Evolutionary conservation across 2,797 vertebrate genomes (phyloP), one percentile per base, ranked within the genome.

Genomic region (Enteromius afrohamiltoni): DNA sequence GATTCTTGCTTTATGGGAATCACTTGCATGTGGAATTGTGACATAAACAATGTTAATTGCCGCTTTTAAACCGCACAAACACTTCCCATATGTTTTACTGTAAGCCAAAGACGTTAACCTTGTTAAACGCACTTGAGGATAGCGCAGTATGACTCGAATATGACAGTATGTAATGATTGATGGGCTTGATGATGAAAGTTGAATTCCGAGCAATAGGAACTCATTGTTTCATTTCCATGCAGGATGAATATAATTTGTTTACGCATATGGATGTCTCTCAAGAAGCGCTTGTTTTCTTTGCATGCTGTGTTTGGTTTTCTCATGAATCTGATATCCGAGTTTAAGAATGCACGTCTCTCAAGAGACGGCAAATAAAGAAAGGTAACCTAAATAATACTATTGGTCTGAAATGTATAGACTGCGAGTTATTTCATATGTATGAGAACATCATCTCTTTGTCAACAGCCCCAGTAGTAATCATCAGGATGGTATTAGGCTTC

Each of bases 381-480:
- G 80, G 49, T 75, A 64, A 85, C 74, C 83, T 87, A 89, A 89
- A 88, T 89, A 84, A 84, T 82, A 77, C 85, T 83, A 68, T 16
- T 29, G 3, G 29, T 80, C 70, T 70, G 51, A 75, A 85, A 85
- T 91, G 87, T 88, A 55, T 88, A 90, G 88, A 80, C 65, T 29
- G 49, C 40, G 55, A 87, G 88, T 82, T 14, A 26, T 34, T 84
- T 74, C 79, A 88, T 83, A 70, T 88, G 89, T 87, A 84, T 93
- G 92, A 92, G 91, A 94, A 93, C 90, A 92, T 93, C 90, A 92
- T 93, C 93, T 92, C 86, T 90, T 85, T 92, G 91, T 87, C 85
- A 85, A 88, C 85, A 79, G 80, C 87, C 74, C 85, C 85, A 78
- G 84, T 84, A 89, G 71, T 90, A 85, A 89, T 87, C 87, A 82